Evolutionary conservation across 2,888 invertebrate genomes (phyloP).

Genomic region (Drosophila pseudotalamancana): DNA sequence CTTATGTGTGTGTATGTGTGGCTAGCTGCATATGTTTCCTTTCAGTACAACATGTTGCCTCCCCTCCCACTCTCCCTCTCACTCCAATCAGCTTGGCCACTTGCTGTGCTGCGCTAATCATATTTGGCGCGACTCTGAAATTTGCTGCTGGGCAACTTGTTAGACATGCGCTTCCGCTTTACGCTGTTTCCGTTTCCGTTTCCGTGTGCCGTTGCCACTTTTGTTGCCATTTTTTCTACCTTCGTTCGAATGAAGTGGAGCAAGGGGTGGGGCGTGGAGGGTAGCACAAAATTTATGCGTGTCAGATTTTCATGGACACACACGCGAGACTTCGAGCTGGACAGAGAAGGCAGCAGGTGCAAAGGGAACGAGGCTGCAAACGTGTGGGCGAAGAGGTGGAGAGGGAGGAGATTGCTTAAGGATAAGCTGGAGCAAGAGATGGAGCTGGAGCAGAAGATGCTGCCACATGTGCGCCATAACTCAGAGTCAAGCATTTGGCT

Average conservation of each 20-base stretch:
- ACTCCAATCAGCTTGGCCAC: conserved; percentile 39
- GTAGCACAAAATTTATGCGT: conserved; percentile 62
- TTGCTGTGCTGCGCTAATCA: conserved; percentile 60
- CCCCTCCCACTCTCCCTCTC: too few species aligned
- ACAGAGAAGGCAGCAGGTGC: not conserved
- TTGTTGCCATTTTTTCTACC: conserved; percentile 27
- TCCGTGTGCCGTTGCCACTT: conserved; percentile 36
- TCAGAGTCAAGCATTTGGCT: conserved; percentile 49
- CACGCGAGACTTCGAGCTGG: conserved; percentile 34
- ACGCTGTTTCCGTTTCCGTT: conserved; percentile 70
- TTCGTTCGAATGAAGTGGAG: conserved; percentile 13
- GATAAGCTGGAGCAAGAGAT: not conserved
- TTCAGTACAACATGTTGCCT: conserved; percentile 1
- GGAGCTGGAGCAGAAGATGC: not conserved
- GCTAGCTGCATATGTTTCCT: conserved; percentile 34
- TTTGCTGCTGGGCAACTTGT: conserved; percentile 68
- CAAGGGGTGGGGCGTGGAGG: conserved; percentile 2
- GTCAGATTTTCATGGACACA: conserved; percentile 74
- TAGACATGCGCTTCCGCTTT: conserved; percentile 74
- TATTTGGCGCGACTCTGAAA: conserved; percentile 49
- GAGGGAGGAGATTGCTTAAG: not conserved
- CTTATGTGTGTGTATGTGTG: not conserved
- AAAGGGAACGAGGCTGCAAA: not conserved
- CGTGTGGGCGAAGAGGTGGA: too few species aligned
- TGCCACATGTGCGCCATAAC: conserved; percentile 72